phyloP scores from a whole-genome alignment of 1,140 invertebrate genomes.

The Lepidostoma basale region DNA sequence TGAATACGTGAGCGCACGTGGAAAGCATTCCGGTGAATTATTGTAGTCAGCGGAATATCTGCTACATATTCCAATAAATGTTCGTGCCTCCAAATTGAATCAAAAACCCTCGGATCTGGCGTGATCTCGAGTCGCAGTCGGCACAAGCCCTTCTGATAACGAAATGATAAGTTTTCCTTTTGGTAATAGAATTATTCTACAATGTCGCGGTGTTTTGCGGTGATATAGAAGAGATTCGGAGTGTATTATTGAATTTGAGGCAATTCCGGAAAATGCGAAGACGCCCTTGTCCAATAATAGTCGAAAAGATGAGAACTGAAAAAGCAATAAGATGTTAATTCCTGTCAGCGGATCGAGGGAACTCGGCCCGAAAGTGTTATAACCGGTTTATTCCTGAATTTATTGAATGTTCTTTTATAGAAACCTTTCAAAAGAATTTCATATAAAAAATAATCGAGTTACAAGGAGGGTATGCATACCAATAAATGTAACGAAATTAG shows the following conservation, averaged over 20 bases:
- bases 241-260: constrained; percentile 1
- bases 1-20: not conserved
- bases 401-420: too few relatives aligned
- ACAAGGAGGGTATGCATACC: not conserved
- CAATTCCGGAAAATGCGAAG: not conserved
- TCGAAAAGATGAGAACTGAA: not conserved
- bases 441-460: not conserved
- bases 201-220: constrained; percentile 2
- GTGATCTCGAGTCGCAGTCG: not conserved
- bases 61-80: not conserved
- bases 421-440: too few relatives aligned
- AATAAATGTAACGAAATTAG: not conserved
- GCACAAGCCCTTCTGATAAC: not conserved
- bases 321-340: constrained; percentile 15
- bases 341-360: not conserved
- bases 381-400: not conserved
- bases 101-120: not conserved
- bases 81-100: constrained; percentile 8
- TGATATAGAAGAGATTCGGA: not conserved
- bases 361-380: not conserved
- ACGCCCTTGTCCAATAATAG: constrained; percentile 1
- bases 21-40: not conserved
- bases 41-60: not conserved
- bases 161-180: not conserved
- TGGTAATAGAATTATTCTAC: constrained; percentile 1